Conservation (phyloP, 2,797 vertebrate species). For the Moxostoma hubbsi region DNA sequence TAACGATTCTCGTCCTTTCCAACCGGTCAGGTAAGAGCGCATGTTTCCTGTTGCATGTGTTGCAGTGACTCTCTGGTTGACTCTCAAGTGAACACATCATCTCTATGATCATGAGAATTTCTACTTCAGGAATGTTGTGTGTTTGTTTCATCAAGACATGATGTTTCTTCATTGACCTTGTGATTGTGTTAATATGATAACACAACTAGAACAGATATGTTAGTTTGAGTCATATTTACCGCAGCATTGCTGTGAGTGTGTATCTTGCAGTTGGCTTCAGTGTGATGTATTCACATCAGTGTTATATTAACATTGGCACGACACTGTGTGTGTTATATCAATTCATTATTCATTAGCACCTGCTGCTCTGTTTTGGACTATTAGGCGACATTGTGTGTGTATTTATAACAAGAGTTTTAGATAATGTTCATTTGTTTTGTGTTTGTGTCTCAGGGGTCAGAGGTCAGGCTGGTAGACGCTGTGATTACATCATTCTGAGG, state of each 20-base stretch:
- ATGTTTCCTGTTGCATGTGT: constrained; percentile 12
- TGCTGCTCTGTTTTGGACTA: constrained; percentile 45
- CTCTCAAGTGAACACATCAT: no score
- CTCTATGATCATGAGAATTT: no score
- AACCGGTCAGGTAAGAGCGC: constrained; percentile 51
- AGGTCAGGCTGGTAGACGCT: no score
- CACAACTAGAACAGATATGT: no score
- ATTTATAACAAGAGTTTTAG: not conserved
- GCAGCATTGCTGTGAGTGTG: no score
- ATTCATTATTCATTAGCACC: constrained; percentile 52
- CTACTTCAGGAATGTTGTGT: no score
- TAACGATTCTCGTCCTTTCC: not conserved
- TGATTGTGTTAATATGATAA: constrained; percentile 6
- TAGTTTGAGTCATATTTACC: no score
- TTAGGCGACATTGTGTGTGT: not conserved
- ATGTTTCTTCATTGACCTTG: no score
- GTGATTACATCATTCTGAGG: no score
- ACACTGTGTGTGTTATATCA: constrained; percentile 38
- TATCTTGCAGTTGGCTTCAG: not conserved
- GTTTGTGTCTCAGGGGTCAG: no score
- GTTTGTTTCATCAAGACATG: no score
- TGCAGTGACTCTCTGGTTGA: no score
- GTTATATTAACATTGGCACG: constrained; percentile 58
- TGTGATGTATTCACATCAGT: constrained; percentile 43
- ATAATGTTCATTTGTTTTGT: not conserved